Base-by-base conservation (phyloP, 37 sponge, comb jelly and placozoan species). In the Ephydatia muelleri region DNA sequence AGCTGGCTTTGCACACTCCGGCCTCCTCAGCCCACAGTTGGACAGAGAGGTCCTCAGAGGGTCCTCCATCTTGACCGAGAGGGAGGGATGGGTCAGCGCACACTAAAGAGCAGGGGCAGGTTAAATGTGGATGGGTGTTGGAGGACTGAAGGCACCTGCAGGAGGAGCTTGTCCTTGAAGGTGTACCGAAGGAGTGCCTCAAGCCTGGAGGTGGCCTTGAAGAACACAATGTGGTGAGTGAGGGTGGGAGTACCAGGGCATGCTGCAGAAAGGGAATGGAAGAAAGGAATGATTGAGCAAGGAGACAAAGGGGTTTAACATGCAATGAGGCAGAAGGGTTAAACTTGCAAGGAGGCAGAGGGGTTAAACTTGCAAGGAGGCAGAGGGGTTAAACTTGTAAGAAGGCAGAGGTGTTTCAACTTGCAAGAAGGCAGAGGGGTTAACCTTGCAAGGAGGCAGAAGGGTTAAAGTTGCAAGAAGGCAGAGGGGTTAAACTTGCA, bases 81-180 rank as follows among this genome's bases (percentile, higher is more conserved):
- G 72, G 31, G 93, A 93, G 5, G 93, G 83, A 38, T 93, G 90
- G 19, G 93, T 93, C 66, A 93, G 84, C 14, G 93, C 90, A 31
- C 77, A 33, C 80, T 89, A 82, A 0, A 80, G 64, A 66, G 57
- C 49, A 11, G 28, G 36, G 14, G 66, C 35, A 27, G 33, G 38
- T 14, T 36, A 27, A 49, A 39, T 38, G 26, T 14, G 38, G 5
- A 43, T 5, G 38, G 22, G 68, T 9, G 72, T 21, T 25, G 13
- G 12, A 37, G 23, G 19, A 1, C 14, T 11, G 23, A 66, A 9
- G 23, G 0, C 39, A 91, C 91, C 80, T 82, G 43, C 0, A 91
- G 84, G 2, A 91, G 75, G 16, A 26, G 30, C 70, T 72, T 75
- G 82, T 91, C 83, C 48, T 71, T 85, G 72, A 94, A 94, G 25